Percentiles rank a stretch among this genome's conserved stretches.
Conservation (phyloP, 2,113 vertebrate species). For the Albula goreensis region DNA sequence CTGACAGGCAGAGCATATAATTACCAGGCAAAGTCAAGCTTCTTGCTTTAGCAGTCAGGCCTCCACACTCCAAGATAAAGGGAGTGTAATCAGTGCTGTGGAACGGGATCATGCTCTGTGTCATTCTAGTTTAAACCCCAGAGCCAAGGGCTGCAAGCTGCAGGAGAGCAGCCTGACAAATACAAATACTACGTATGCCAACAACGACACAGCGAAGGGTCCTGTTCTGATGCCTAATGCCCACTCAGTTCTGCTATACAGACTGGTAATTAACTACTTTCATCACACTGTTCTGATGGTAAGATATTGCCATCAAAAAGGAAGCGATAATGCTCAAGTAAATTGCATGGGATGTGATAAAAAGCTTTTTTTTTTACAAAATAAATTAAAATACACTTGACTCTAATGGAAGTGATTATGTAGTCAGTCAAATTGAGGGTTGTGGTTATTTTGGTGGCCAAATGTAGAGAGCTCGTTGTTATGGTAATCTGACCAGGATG, state of each 20-base stretch:
- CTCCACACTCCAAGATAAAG: conserved; percentile 8
- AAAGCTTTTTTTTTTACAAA: not conserved
- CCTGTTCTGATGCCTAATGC: not conserved
- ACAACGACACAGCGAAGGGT: not conserved
- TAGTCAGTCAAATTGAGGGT: too few relatives aligned
- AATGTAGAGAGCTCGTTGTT: too few relatives aligned
- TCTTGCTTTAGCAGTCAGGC: not conserved
- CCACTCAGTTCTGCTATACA: not conserved
- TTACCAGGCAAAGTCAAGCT: not conserved
- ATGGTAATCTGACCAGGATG: too few relatives aligned
- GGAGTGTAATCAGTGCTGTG: conserved; percentile 8
- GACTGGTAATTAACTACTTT: not conserved
- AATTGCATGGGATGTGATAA: not conserved
- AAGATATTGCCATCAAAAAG: not conserved
- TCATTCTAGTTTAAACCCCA: conserved; percentile 16
- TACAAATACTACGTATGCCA: not conserved
- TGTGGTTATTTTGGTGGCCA: too few relatives aligned
- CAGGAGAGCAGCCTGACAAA: conserved; percentile 12
- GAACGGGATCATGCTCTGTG: not conserved
- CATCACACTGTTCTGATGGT: not conserved
- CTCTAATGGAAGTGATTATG: too few relatives aligned
- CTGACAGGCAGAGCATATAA: not conserved
- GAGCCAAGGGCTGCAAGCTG: not conserved
- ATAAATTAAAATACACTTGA: too few relatives aligned
- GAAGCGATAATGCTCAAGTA: not conserved